Conservation (phyloP, 1,140 invertebrate species). For the Idris sp. region DNA sequence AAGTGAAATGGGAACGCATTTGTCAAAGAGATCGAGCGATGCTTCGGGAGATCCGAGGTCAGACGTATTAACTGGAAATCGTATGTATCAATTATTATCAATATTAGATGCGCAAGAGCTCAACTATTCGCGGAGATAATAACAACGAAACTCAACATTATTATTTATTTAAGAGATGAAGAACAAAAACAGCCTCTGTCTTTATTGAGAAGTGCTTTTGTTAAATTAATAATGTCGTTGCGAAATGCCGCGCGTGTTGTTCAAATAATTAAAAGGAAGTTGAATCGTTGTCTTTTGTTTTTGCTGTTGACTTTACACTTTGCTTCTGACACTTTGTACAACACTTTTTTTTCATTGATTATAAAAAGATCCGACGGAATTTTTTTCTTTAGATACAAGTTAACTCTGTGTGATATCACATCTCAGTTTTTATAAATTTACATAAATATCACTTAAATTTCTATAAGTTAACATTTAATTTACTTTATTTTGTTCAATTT, state of each 20-base stretch:
- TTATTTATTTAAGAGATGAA: conserved; percentile 24
- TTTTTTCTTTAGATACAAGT: too few species aligned
- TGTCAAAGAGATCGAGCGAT: conserved; percentile 60
- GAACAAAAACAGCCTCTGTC: conserved; percentile 10
- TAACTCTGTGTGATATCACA: too few species aligned
- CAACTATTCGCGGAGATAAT: too few species aligned
- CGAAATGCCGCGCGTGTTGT: conserved; percentile 29
- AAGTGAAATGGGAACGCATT: conserved; percentile 55
- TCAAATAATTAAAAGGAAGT: conserved; percentile 41
- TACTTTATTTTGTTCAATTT: too few species aligned
- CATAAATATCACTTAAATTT: too few species aligned
- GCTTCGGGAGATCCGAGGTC: conserved; percentile 56
- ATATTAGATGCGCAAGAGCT: conserved; percentile 54
- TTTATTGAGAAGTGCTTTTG: conserved; percentile 25
- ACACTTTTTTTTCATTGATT: too few species aligned
- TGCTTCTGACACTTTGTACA: not conserved
- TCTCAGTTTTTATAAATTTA: too few species aligned
- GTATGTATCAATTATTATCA: conserved; percentile 34
- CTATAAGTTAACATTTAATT: too few species aligned
- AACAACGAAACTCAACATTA: conserved; percentile 3
- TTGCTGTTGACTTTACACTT: not conserved
- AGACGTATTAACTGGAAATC: conserved; percentile 35
- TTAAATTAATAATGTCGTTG: conserved; percentile 30
- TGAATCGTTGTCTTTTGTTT: conserved; percentile 18
- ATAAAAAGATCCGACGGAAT: too few species aligned